Base-by-base conservation (phyloP, 2,797 vertebrate species). In the Peromyscus aztecus region DNA sequence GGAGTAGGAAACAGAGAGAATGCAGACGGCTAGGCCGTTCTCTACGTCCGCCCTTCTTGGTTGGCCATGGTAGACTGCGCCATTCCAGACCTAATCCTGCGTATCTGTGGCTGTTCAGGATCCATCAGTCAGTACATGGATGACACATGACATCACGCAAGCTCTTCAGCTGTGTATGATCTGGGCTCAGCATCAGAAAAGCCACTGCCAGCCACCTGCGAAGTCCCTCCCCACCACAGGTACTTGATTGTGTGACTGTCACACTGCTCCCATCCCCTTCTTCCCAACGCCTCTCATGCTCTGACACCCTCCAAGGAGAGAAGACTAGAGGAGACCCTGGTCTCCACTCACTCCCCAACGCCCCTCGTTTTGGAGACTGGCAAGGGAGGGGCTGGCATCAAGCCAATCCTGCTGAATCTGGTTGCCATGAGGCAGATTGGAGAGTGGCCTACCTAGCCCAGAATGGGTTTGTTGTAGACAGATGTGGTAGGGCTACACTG, bases 141-240 rank as follows among this genome's bases (percentile, higher is more conserved):
- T 37, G 43, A 67, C 24, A 37, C 19, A 2, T 17, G 12, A 67
- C 2, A 4, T 10, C 67, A 19, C 0, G 0, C 0, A 12, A 4
- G 31, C 46, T 76, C 76, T 73, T 73, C 46, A 31, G 46, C 2
- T 34, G 67, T 13, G 17, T 55, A 19, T 9, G 43, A 46, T 67
- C 73, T 23, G 4, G 75, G 77, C 37, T 83, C 67, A 69, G 59
- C 83, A 24, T 24, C n/a, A 24, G 19, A 61, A 77, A 6, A 14
- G 83, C 29, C 82, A 71, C 40, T 29, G 49, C 13, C 55, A 31
- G 49, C 19, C 71, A 43, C 10, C 71, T 7, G 40, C 59, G 34
- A 63, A 40, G 40, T 14, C 16, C 40, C 59, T 84, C 8, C 61
- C 13, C 61, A 23, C 46, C 24, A 13, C 2, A 31, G 12, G n/a